Base-by-base conservation (phyloP, 2,888 invertebrate species). In the Drosophila mayaguana region DNA sequence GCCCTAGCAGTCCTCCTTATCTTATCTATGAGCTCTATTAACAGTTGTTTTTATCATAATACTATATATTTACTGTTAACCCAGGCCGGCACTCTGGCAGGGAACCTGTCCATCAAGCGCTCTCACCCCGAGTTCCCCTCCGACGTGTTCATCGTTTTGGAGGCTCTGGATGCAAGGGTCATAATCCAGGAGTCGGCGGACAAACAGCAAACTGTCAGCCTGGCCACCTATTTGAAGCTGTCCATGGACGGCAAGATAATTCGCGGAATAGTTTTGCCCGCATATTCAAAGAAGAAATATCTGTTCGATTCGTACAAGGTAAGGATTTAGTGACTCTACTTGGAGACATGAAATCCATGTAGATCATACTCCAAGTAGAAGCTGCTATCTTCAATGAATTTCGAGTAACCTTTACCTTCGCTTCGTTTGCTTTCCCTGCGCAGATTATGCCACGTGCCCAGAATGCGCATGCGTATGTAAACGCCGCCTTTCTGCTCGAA, bases 391-490 rank as follows among this genome's bases (percentile, higher is more conserved):
- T 5, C 16, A 48, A 28, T n/a, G 16, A 28, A n/a, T n/a, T 4
- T 2, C 0, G n/a, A n/a, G n/a, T n/a, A n/a, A n/a, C n/a, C n/a
- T 22, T 22, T 22, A 22, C 22, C 22, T 22, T n/a, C n/a, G n/a
- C n/a, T n/a, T n/a, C n/a, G n/a, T n/a, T n/a, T n/a, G n/a, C n/a
- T n/a, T n/a, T n/a, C n/a, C n/a, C n/a, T n/a, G n/a, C n/a, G 0
- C 55, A 91, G 96, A 95, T 96, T 57, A 96, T 96, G 95, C 96
- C 96, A 0, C 93, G 96, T 69, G 95, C 96, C 0, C 96, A 96
- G 92, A 96, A 96, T 83, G 95, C 96, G 0, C 96, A 96, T 83
- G 96, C 96, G 0, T 95, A 95, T 68, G 95, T 97, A 0, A 96
- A 96, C 87, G 96, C 96, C 16, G 96, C 95, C 0, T 96, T 97